Evolutionary conservation across 2,113 vertebrate species (phyloP), one percentile per base, ranked within the genome.

Genomic region (Sphaerodactylus townsendi): DNA sequence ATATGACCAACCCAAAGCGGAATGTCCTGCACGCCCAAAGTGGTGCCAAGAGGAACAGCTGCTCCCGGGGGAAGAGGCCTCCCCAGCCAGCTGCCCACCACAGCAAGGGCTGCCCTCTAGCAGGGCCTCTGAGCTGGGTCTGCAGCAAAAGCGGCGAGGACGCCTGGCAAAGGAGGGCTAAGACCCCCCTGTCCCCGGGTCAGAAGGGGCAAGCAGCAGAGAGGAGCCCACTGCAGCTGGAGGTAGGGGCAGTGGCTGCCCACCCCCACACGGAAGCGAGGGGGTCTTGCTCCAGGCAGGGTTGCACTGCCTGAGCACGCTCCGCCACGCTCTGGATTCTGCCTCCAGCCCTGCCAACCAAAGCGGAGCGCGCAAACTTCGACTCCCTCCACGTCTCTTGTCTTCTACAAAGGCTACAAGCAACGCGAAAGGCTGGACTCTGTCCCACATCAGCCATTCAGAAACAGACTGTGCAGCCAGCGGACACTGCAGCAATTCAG

Each of bases 21-120:
- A 81, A 76, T 59, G 39, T 56, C 64, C 72, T 3, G 7, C 79
- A 0, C 70, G 72, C 62, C 50, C 37, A n/a, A 62, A 25, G 17
- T 37, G n/a, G n/a, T 82, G 72, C 81, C 50, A 15, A 39, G 37
- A n/a, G 1, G n/a, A 82, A 77, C 85, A 86, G 85, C 65, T 74
- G 83, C 33, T 21, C 39, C 11, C 2, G 59, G 14, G 62, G 13
- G 53, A 37, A 44, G 35, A 3, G 1, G 64, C 14, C 39, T 44
- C 3, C 39, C 46, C 13, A 44, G 74, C 30, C 82, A 84, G 75
- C 83, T 84, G 83, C 66, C 66, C 65, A 7, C 11, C 11, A 33
- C 41, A 25, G 46, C 15, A 28, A 59, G 53, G 7, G 19, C 3
- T 59, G 17, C 19, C 5, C n/a, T 28, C 59, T 62, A 8, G 59